These are phyloP conservation scores for Petrocephalus sullivani DNA, from an alignment of 2,797 vertebrate genomes.

Conservation along the genomic window DNA sequence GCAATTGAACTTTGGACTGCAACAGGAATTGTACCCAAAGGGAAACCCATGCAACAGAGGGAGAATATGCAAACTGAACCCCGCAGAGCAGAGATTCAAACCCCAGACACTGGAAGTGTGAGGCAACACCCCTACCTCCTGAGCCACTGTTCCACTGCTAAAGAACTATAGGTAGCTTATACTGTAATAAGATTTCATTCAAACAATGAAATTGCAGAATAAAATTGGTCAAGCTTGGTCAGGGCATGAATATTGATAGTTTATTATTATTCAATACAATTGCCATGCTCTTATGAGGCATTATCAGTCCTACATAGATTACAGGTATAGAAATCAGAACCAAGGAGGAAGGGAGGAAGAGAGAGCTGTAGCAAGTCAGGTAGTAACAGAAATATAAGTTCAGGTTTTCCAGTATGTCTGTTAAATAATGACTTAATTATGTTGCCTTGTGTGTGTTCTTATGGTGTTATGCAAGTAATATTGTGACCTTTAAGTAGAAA, in stretches of 20 bases:
- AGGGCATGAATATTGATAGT: background rate
- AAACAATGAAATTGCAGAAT: background rate
- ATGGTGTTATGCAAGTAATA: background rate
- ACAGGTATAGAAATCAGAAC: background rate
- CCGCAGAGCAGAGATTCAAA: background rate
- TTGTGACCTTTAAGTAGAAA: background rate
- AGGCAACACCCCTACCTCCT: background rate
- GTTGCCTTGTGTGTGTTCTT: background rate
- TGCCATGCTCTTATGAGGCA: background rate
- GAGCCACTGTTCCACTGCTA: background rate
- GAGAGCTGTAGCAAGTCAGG: background rate
- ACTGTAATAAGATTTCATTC: background rate
- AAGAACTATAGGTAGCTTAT: background rate
- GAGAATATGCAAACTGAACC: background rate
- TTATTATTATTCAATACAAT: background rate
- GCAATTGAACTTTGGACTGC: background rate
- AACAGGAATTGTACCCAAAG: background rate
- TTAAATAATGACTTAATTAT: background rate
- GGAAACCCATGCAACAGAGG: background rate
- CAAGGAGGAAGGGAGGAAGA: background rate
- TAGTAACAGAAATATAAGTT: background rate
- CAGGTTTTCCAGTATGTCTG: background rate
- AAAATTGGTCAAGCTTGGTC: background rate
- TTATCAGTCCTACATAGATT: background rate
- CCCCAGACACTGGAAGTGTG: background rate